These are phyloP conservation scores for Oligia strigilis DNA, from an alignment of 2,888 invertebrate genomes.

Conservation along the genomic window DNA sequence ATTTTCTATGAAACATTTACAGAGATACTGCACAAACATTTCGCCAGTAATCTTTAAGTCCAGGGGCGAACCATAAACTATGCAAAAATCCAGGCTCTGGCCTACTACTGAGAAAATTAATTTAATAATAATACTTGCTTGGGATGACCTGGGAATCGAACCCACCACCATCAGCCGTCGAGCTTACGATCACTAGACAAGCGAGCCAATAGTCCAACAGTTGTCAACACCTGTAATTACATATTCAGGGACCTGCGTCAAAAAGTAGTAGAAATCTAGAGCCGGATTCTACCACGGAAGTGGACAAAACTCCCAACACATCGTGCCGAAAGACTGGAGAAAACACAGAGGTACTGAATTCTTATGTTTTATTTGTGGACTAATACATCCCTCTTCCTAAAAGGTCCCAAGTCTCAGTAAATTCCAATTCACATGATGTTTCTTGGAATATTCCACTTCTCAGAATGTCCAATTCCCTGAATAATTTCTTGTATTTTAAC, in stretches of 20 bases:
- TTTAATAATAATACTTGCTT: neutral
- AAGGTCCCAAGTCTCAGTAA: neutral
- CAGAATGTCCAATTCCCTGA: neutral
- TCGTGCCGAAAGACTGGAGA: slow-evolving; percentile 14
- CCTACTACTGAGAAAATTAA: neutral
- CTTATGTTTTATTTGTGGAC: neutral
- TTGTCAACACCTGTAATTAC: slow-evolving; percentile 7
- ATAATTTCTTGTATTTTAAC: neutral
- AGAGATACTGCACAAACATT: neutral
- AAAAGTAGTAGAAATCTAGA: slow-evolving; percentile 69
- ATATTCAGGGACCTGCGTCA: slow-evolving; percentile 56
- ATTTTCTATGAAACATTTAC: no score
- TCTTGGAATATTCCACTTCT: neutral
- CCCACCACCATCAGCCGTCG: neutral
- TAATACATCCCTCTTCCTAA: neutral
- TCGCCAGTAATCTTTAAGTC: neutral
- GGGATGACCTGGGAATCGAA: neutral
- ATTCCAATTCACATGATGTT: neutral
- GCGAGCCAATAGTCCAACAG: neutral
- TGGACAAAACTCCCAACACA: slow-evolving; percentile 53
- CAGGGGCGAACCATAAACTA: neutral
- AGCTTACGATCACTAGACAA: neutral
- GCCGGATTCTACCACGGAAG: slow-evolving; percentile 82
- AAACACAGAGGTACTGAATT: slow-evolving; percentile 42
- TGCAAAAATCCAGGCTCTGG: neutral